Base-by-base conservation (phyloP, 2,797 vertebrate genomes). In the Echeneis naucrates region DNA sequence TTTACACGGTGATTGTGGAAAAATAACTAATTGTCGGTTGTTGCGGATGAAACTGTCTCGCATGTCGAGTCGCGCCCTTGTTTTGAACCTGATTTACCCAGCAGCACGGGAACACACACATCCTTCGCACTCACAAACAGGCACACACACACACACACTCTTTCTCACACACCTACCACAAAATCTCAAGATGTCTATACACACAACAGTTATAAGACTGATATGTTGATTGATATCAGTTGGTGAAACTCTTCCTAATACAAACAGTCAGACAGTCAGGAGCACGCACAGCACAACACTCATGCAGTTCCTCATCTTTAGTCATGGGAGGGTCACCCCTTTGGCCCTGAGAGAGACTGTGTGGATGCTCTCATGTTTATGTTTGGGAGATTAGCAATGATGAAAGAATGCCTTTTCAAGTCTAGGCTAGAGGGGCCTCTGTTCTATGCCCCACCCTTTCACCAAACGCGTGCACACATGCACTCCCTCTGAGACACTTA, bases 401-500 rank as follows among this genome's bases (percentile, higher is more conserved):
- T 95, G 93, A 95, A 95, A 95, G 93, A 95, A 93, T 92, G 91
- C 85, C 88, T 94, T 94, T 93, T 94, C 92, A 94, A 92, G 93
- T 94, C 87, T 83, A 83, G 90, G 88, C 93, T 91, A 57, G 91
- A 91, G 88, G 84, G 87, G 85, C 89, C 87, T 91, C 75, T 83
- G 80, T 90, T 92, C 84, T 81, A 80, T 62, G 83, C 86, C 82
- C 87, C 92, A 90, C 93, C 93, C 91, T 90, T 82, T 83, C 76
- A 78, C 75, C 72, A 32, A 56, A 63, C 72, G 0, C 75, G 72
- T 37, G 16, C 75, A 53, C 72, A 63, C 72, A 19, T 54, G 37
- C 68, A 53, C 74, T 37, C 38, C 16, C n/a, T 58, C 30, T 12
- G n/a, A 56, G 51, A 52, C 45, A 48, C 42, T 9, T 40, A 5